phyloP scores from a whole-genome alignment of 2,113 vertebrate genomes.

The Chloebia gouldiae region DNA sequence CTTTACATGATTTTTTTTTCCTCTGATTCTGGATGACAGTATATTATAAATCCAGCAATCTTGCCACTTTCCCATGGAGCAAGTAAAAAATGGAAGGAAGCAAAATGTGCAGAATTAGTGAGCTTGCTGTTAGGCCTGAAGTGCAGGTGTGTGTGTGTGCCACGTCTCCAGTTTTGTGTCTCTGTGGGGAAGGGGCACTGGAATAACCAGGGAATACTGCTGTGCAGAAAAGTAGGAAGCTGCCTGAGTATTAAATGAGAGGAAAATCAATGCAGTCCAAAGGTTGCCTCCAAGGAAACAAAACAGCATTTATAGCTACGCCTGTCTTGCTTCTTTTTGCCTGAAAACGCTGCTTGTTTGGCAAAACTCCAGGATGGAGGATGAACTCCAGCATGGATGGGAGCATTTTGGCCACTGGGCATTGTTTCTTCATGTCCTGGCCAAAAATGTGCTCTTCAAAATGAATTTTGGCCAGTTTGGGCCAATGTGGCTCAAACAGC shows the following conservation, averaged over 20 bases:
- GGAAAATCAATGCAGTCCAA: constrained; percentile 59
- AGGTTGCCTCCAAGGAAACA: constrained; percentile 63
- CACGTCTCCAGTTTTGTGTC: background rate
- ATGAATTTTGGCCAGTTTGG: background rate
- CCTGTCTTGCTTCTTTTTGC: background rate
- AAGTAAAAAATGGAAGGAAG: background rate
- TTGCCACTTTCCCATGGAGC: background rate
- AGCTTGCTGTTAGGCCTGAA: background rate
- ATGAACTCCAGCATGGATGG: background rate
- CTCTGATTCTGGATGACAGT: background rate
- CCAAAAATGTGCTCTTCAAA: background rate
- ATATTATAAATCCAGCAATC: background rate
- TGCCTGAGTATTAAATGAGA: constrained; percentile 51
- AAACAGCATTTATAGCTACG: constrained; percentile 46
- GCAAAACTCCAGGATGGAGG: background rate
- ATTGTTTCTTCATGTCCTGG: background rate
- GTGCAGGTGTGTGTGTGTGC: background rate
- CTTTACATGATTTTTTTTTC: background rate
- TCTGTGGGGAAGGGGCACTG: background rate
- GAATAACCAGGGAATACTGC: background rate
- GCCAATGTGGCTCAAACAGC: background rate
- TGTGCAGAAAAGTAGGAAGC: constrained; percentile 20
- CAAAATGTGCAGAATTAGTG: background rate
- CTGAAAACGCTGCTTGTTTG: background rate
- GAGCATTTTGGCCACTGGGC: background rate